These are phyloP conservation scores for Tachysurus fulvidraco DNA, from an alignment of 2,113 vertebrate species.

Conservation along the genomic window DNA sequence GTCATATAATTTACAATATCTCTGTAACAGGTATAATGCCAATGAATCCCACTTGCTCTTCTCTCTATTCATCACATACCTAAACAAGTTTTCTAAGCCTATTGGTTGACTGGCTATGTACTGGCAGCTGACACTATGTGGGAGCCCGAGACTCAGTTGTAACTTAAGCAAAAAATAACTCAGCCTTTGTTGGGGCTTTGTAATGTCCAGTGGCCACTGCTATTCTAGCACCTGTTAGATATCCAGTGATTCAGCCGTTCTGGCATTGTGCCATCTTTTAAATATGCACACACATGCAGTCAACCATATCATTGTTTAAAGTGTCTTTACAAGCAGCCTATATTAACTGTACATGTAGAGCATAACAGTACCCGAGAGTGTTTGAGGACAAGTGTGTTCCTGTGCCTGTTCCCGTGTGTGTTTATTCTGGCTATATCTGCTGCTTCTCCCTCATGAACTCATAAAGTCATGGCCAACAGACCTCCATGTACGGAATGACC, in stretches of 20 bases:
- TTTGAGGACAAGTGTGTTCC: background rate
- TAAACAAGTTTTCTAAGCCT: background rate
- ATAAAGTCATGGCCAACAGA: background rate
- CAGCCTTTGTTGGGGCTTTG: background rate
- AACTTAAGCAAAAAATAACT: conserved; percentile 34
- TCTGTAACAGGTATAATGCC: background rate
- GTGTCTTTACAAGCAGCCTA: background rate
- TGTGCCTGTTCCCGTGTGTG: conserved; percentile 40
- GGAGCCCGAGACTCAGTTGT: conserved; percentile 26
- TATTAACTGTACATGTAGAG: background rate
- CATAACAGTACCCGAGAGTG: background rate
- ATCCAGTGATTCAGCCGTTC: conserved; percentile 5
- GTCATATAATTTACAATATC: conserved; percentile 55
- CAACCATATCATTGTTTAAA: background rate
- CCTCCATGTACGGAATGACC: conserved; percentile 59
- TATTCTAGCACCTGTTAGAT: conserved; percentile 41
- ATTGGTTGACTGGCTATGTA: background rate
- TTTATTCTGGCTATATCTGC: conserved; percentile 52
- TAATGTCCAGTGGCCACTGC: conserved; percentile 12
- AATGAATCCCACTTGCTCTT: conserved; percentile 1
- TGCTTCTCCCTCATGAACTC: conserved; percentile 29
- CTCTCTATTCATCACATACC: background rate
- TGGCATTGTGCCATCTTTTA: background rate
- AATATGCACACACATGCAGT: background rate
- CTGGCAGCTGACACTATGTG: conserved; percentile 2